phyloP scores from a whole-genome alignment of 2,113 vertebrate genomes.

The Bubalus kerabau region DNA sequence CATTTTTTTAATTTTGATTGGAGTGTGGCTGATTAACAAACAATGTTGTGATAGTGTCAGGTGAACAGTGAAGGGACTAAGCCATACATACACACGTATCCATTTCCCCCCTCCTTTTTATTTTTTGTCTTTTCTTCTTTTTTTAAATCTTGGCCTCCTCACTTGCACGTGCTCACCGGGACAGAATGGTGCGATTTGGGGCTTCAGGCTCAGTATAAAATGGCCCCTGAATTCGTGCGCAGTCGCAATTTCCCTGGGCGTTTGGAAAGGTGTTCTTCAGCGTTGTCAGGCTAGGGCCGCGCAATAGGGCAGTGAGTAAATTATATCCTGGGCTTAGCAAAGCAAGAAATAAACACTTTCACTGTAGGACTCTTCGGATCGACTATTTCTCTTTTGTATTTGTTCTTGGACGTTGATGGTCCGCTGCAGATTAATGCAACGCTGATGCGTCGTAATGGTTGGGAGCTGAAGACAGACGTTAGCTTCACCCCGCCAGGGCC shows the following conservation, averaged over 20 bases:
- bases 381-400: slow-evolving; percentile 20
- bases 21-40: neutral
- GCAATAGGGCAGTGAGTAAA: neutral
- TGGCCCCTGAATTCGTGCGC: neutral
- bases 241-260: neutral
- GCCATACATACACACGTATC: neutral
- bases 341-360: slow-evolving; percentile 46
- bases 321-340: neutral
- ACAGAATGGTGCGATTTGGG: neutral
- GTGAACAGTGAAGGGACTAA: neutral
- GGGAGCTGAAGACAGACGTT: neutral
- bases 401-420: slow-evolving; percentile 59
- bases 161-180: accelerated
- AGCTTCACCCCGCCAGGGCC: accelerated
- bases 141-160: neutral
- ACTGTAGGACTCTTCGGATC: slow-evolving; percentile 45
- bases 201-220: neutral
- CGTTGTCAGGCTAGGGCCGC: neutral
- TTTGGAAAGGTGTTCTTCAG: neutral
- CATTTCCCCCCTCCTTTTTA: neutral
- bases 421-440: slow-evolving; percentile 39
- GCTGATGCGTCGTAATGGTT: slow-evolving; percentile 37
- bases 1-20: neutral
- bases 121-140: neutral
- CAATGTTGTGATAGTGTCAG: neutral